Conservation (phyloP, 2,113 vertebrate genomes). For the Phaetusa simplex region DNA sequence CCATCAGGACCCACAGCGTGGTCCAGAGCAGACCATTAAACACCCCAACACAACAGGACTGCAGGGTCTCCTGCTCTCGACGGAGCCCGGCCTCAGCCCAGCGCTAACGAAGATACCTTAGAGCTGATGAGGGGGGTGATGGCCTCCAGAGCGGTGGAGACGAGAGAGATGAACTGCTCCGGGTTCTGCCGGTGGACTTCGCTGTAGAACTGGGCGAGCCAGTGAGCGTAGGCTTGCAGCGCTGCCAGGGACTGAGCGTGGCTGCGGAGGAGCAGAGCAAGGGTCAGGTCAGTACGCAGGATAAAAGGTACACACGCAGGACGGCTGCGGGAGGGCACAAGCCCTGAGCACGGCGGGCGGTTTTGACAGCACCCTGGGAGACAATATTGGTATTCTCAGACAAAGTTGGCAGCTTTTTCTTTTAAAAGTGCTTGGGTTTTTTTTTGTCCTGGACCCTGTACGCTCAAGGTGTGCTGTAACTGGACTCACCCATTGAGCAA, state of each 20-base stretch:
- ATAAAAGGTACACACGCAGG: neutral
- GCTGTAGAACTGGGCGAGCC: conserved; percentile 95
- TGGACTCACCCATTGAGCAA: neutral
- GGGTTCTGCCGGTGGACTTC: conserved; percentile 92
- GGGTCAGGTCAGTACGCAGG: fast-evolving
- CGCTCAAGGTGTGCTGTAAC: neutral
- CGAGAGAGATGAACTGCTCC: conserved; percentile 88
- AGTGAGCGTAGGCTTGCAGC: conserved; percentile 94
- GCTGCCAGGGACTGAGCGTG: conserved; percentile 96
- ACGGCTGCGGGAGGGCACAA: neutral
- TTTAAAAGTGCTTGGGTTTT: neutral
- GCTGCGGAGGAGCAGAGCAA: conserved; percentile 59
- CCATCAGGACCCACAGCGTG: fast-evolving
- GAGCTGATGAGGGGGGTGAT: conserved; percentile 90
- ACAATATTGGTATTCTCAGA: fast-evolving
- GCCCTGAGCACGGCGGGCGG: neutral
- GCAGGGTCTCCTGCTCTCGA: neutral
- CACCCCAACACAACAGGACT: too few species aligned
- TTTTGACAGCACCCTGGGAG: fast-evolving
- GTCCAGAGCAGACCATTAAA: neutral
- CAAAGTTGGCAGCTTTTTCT: neutral
- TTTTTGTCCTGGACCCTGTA: neutral
- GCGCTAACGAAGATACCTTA: conserved; percentile 81
- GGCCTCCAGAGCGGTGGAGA: conserved; percentile 91
- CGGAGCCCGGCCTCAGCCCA: neutral